Evolutionary conservation across 2,113 vertebrate genomes (phyloP), one percentile per base, ranked within the genome.

Genomic region (Cephalopholis sonnerati): DNA sequence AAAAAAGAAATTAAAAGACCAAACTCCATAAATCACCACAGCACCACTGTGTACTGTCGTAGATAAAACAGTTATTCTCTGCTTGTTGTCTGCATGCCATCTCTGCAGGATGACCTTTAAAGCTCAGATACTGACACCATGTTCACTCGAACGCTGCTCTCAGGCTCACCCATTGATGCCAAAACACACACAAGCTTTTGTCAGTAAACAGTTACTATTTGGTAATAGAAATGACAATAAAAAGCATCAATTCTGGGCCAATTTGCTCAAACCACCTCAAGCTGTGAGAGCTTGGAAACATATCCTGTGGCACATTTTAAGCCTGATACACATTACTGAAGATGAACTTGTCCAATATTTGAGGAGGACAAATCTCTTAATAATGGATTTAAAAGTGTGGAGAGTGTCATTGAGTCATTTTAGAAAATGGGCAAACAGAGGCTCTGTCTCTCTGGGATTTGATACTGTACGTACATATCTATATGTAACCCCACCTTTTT

Each of bases 101-200:
- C 36, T 83, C 32, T 73, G 61, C 61, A 63, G 65, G 50, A 44
- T 88, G 79, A 85, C 83, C 83, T 85, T 85, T 85, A 29, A 63
- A 73, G 36, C 57, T 57, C 36, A 69, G 51, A 82, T 2, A 29
- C 71, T 74, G 72, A 22, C 77, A 83, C 78, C 27, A 7, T 54
- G 57, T 78, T 77, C 29, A 53, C 27, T 17, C 61, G 51, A 74
- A 74, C 5, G 67, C 63, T 61, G 58, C 24, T 22, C 57, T 70
- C 50, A 22, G 53, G 50, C 32, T 3, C 57, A 72, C 41, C 8
- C 61, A 63, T 25, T 18, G n/a, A 77, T 74, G 58, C 59, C 24
- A 32, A 69, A 76, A 61, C 39, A 80, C 76, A 81, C 44, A 77
- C 32, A 64, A 8, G 58, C 72, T 74, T 81, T 74, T 68, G 27